Conservation (phyloP, 2,888 invertebrate species). For the Prosopocoilus inquinatus region DNA sequence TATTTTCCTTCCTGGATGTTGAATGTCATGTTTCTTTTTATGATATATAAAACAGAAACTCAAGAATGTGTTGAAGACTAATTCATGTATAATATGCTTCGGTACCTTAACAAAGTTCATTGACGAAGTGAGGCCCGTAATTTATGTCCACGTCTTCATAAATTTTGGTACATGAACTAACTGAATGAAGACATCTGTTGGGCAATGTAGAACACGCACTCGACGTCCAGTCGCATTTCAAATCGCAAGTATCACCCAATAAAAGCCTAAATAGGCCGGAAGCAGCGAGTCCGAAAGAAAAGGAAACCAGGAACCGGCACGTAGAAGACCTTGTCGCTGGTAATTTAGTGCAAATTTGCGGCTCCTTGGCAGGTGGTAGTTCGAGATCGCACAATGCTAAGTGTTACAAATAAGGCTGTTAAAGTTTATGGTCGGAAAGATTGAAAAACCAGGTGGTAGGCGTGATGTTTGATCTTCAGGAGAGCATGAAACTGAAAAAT, state of each 20-base stretch:
- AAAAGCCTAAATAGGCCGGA: constrained; percentile 9
- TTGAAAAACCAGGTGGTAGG: constrained; percentile 36
- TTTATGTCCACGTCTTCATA: constrained; percentile 6
- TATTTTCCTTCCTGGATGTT: no score
- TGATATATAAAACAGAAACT: no score
- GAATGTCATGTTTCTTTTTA: no score
- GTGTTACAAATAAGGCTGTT: constrained; percentile 24
- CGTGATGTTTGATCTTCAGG: constrained; percentile 33
- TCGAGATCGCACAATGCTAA: constrained; percentile 26
- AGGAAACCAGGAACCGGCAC: not conserved
- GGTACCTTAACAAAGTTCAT: no score
- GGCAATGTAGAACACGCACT: constrained; percentile 22
- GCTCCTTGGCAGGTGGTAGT: constrained; percentile 30
- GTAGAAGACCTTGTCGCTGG: constrained; percentile 1
- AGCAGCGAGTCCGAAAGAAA: constrained; percentile 4
- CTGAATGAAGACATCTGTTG: constrained; percentile 31
- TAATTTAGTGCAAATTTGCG: constrained; percentile 24
- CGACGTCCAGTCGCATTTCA: not conserved
- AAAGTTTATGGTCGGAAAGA: constrained; percentile 33
- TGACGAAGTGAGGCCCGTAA: not conserved
- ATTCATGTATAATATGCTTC: no score
- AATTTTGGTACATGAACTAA: constrained; percentile 17
- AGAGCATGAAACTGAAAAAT: constrained; percentile 4
- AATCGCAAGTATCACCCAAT: not conserved
- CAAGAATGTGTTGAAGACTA: no score